Evolutionary conservation across 2,797 vertebrate genomes (phyloP).

Genomic region (Paratrypauchen microcephalus): DNA sequence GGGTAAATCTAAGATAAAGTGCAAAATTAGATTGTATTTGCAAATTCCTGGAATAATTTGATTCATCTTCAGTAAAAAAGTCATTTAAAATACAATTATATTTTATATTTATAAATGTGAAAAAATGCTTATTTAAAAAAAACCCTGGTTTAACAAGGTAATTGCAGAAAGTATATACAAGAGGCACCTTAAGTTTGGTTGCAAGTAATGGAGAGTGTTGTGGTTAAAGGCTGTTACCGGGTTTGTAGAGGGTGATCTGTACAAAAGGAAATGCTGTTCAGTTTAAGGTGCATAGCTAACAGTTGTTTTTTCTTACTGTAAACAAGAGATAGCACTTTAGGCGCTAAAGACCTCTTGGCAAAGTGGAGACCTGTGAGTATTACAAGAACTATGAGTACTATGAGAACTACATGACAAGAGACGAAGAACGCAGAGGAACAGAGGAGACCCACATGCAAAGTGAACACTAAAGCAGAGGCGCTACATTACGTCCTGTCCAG

Average conservation of each 20-base stretch:
- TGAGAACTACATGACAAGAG: conserved; percentile 16
- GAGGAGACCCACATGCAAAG: conserved; percentile 19
- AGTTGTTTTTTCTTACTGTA: conserved; percentile 65
- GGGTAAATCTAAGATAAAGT: conserved; percentile 77
- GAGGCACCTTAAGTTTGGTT: conserved; percentile 83
- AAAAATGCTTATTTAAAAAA: conserved; percentile 70
- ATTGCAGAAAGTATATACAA: conserved; percentile 79
- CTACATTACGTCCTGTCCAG: conserved; percentile 69
- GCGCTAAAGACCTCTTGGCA: conserved; percentile 55
- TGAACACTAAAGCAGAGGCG: conserved; percentile 6
- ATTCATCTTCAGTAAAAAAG: conserved; percentile 76
- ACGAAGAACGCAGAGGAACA: neutral
- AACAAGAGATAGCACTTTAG: conserved; percentile 65
- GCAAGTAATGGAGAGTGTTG: conserved; percentile 55
- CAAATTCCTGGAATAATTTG: conserved; percentile 81
- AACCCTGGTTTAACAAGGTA: conserved; percentile 70
- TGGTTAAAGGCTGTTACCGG: neutral
- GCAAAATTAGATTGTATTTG: conserved; percentile 86
- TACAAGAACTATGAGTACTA: conserved; percentile 21
- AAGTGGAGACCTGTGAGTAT: conserved; percentile 34
- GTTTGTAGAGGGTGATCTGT: conserved; percentile 37
- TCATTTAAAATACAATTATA: conserved; percentile 74
- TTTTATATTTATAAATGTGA: conserved; percentile 71
- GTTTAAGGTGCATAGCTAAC: conserved; percentile 81
- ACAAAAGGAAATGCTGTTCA: conserved; percentile 60